Evolutionary conservation across 2,888 invertebrate species (phyloP), one percentile per base, ranked within the genome.

Genomic region (Phortica magna): DNA sequence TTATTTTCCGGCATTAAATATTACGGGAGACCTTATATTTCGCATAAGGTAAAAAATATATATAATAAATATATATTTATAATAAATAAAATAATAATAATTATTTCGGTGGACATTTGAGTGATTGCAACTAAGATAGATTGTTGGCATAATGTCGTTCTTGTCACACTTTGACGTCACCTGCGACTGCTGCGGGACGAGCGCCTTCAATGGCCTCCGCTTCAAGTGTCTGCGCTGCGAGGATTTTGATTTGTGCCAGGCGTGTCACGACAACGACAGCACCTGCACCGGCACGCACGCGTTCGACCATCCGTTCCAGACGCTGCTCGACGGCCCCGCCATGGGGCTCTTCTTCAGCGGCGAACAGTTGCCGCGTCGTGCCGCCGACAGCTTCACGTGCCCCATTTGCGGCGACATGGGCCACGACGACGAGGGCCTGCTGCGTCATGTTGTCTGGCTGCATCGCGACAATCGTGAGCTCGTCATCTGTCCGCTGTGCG

Each of bases 301-400:
- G 61, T 71, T 3, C 9, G 39, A 0, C 0, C 84, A 85, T 76
- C 83, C 88, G 0, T 77, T 86, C 7, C 84, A 85, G 68, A 82
- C 84, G 12, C 74, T 85, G 6, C 55, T 86, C 67, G 83, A 83
- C 31, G 74, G 76, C 0, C 78, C 75, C 0, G 79, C 80, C 0
- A 74, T 75, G 0, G 78, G 79, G 65, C 39, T 88, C 1, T 75
- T 77, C 73, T 85, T 83, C 43, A 77, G 12, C 53, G 86, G 82
- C 2, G 82, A 78, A 10, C 55, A 53, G 0, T 74, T 83, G 0
- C 79, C 86, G 10, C 67, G 59, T 0, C 10, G 77, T 2, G 2
- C 31, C 9, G 83, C 88, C 6, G 82, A 82, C 2, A 84, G 84
- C 74, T 84, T 84, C 68, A 86, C 87, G 0, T 83, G 83, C 9